Evolutionary conservation across 2,797 vertebrate genomes (phyloP).

Genomic region (Rhabdomys pumilio): DNA sequence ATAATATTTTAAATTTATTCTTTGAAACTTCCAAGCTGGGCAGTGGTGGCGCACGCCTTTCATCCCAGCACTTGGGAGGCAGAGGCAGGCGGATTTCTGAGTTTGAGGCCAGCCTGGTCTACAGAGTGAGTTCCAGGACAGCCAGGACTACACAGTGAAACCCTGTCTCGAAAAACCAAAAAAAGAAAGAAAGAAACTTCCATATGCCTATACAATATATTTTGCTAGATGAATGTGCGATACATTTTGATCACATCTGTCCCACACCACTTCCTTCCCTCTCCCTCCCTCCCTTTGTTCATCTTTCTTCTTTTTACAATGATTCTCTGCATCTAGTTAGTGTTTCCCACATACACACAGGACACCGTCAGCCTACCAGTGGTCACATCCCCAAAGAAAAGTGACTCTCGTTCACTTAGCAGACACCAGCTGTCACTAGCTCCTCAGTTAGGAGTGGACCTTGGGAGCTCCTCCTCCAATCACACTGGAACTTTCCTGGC

Average conservation of each 20-base stretch:
- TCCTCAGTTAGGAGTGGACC: neutral
- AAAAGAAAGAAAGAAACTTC: neutral
- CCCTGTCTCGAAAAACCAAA: too few relatives aligned
- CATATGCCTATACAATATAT: neutral
- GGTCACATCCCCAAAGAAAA: neutral
- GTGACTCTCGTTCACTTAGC: neutral
- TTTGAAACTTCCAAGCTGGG: neutral
- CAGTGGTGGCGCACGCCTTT: too few relatives aligned
- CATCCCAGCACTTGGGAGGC: too few relatives aligned
- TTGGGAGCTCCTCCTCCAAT: neutral
- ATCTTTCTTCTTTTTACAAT: neutral
- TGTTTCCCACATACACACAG: too few relatives aligned
- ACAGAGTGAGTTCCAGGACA: too few relatives aligned
- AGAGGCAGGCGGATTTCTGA: too few relatives aligned
- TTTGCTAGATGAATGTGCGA: neutral
- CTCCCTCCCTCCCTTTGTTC: neutral
- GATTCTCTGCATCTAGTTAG: neutral
- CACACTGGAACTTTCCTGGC: neutral
- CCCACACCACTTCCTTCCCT: neutral
- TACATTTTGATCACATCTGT: neutral
- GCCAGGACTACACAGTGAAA: too few relatives aligned
- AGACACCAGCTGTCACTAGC: too few relatives aligned
- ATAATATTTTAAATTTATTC: neutral
- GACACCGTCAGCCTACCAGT: neutral
- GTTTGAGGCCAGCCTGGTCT: too few relatives aligned